Conservation (phyloP, 2,888 invertebrate species). For the Spisula subtruncata region DNA sequence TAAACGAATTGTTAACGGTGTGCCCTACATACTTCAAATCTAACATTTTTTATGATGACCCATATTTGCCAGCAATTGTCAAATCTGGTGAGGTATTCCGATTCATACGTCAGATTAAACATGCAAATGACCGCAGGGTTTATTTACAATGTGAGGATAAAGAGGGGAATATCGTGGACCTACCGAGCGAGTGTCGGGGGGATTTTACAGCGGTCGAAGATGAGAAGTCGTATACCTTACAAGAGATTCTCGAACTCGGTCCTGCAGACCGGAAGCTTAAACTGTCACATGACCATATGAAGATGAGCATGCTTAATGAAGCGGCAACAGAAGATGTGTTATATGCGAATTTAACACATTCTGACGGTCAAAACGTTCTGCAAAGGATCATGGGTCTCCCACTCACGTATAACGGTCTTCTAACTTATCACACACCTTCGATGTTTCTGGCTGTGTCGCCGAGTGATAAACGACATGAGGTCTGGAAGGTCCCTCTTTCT, state of each 20-base stretch:
- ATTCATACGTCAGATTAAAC: conserved; percentile 74
- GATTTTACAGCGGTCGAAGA: conserved; percentile 79
- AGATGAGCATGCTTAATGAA: conserved; percentile 54
- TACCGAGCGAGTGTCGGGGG: conserved; percentile 78
- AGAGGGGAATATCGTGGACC: conserved; percentile 73
- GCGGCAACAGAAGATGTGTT: conserved; percentile 42
- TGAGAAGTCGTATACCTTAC: conserved; percentile 74
- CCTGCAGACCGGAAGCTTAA: conserved; percentile 77
- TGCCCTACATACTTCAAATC: conserved; percentile 82
- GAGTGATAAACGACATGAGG: conserved; percentile 72
- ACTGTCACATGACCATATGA: conserved; percentile 73
- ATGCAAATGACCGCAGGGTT: conserved; percentile 65
- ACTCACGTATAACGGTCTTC: conserved; percentile 74
- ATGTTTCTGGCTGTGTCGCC: conserved; percentile 78
- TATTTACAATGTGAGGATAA: conserved; percentile 79
- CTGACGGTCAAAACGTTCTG: conserved; percentile 58
- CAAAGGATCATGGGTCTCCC: conserved; percentile 76
- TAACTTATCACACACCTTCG: conserved; percentile 77
- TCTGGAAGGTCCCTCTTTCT: conserved; percentile 77
- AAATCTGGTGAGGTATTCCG: conserved; percentile 79
- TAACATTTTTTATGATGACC: conserved; percentile 79
- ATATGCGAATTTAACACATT: conserved; percentile 69
- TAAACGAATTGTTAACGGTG: conserved; percentile 79
- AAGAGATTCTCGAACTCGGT: conserved; percentile 79
- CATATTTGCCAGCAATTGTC: conserved; percentile 81